Evolutionary conservation across 1,140 invertebrate genomes (phyloP).

Genomic region (Euglossa dilemma): DNA sequence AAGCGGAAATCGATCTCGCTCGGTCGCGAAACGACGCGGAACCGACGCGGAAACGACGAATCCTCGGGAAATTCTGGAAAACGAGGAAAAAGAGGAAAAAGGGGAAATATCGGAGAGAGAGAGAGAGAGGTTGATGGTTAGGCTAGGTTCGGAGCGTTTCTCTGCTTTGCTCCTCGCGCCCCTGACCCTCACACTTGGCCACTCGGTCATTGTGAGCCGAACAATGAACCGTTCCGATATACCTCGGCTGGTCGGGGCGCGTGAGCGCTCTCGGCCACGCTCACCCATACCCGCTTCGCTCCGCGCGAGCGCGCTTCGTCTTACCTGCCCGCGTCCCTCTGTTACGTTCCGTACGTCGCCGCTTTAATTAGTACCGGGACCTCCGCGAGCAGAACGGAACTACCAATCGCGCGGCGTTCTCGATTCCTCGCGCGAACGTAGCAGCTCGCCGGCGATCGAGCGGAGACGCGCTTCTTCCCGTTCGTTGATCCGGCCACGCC

Average conservation of each 20-base stretch:
- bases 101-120: too few relatives aligned
- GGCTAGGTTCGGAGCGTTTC: conserved; percentile 41
- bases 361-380: conserved; percentile 58
- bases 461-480: too few relatives aligned
- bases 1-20: neutral
- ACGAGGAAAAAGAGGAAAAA: neutral
- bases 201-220: conserved; percentile 64
- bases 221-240: conserved; percentile 68
- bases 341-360: conserved; percentile 36
- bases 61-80: too few relatives aligned
- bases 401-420: conserved; percentile 12
- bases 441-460: too few relatives aligned
- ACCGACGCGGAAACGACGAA: too few relatives aligned
- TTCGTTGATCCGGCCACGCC: too few relatives aligned
- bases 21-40: too few relatives aligned
- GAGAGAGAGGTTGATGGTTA: neutral
- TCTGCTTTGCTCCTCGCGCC: conserved; percentile 40
- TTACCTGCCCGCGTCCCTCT: neutral
- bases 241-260: neutral
- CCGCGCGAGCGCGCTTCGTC: neutral
- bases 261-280: neutral
- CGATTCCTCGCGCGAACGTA: neutral
- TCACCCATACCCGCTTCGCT: neutral
- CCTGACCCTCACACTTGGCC: conserved; percentile 67
- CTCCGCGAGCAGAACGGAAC: conserved; percentile 10